A percentile compares a stretch with the other conserved stretches of the same genome.
Conservation (phyloP, 2,797 vertebrate genomes). For the Anas bahamensis region DNA sequence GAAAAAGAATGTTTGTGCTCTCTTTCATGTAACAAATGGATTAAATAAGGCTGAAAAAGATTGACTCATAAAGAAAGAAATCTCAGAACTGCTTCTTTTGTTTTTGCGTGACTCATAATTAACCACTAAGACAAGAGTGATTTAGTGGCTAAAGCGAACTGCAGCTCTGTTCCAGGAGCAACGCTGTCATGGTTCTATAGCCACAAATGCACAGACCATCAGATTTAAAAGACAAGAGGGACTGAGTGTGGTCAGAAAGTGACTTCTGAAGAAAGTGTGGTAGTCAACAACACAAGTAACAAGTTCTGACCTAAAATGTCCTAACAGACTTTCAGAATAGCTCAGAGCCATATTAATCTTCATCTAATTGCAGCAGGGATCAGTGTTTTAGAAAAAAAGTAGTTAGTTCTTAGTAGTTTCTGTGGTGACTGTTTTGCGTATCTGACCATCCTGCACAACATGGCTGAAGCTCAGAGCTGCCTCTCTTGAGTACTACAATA, state of each 20-base stretch:
- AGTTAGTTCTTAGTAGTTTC: neutral
- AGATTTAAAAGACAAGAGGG: neutral
- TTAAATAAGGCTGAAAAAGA: constrained; percentile 22
- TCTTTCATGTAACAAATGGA: neutral
- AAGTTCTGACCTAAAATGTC: neutral
- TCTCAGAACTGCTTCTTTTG: neutral
- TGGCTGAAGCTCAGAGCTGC: neutral
- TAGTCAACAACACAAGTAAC: neutral
- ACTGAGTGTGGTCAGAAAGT: neutral
- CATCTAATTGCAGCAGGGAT: neutral
- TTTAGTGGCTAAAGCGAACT: neutral
- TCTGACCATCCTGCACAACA: neutral
- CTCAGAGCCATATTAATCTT: neutral
- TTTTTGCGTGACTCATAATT: constrained; percentile 6
- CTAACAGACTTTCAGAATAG: neutral
- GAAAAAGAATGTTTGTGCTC: neutral
- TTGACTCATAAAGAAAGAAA: constrained; percentile 11
- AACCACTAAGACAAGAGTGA: neutral
- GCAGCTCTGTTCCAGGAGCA: neutral
- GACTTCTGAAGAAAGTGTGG: neutral
- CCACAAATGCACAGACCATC: neutral
- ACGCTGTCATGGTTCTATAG: neutral
- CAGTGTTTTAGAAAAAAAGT: neutral
- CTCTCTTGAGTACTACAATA: neutral
- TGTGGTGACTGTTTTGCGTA: neutral